Evolutionary conservation across 2,888 invertebrate species (phyloP).

Genomic region (Harpagoxenus sublaevis): DNA sequence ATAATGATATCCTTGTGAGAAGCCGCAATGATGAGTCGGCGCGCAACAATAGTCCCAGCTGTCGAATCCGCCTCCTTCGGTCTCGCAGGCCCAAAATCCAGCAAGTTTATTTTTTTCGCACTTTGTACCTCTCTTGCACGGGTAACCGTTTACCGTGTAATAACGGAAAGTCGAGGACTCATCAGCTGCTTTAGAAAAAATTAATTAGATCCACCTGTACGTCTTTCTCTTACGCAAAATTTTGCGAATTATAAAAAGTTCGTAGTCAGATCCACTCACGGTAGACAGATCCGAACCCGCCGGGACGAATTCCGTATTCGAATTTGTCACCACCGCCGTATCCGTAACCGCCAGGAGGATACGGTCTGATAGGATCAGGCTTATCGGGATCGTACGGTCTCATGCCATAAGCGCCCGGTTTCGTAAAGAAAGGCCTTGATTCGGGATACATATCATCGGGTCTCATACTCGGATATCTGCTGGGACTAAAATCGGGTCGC

Average conservation of each 20-base stretch:
- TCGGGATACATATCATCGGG: slow-evolving; percentile 48
- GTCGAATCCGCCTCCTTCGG: slow-evolving; percentile 90
- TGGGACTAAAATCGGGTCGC: slow-evolving; percentile 24
- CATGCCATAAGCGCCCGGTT: slow-evolving; percentile 41
- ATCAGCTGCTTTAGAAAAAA: slow-evolving; percentile 43
- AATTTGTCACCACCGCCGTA: slow-evolving; percentile 28
- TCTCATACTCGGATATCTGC: slow-evolving; percentile 24
- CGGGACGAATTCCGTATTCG: slow-evolving; percentile 25
- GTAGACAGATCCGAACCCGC: background rate
- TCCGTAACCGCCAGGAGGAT: slow-evolving; percentile 33
- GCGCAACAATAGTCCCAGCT: slow-evolving; percentile 96
- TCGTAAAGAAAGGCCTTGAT: slow-evolving; percentile 44
- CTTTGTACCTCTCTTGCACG: slow-evolving; percentile 90
- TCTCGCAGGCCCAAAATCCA: slow-evolving; percentile 95
- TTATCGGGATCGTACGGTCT: slow-evolving; percentile 68
- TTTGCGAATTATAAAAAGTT: background rate
- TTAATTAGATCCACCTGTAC: background rate
- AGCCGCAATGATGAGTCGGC: slow-evolving; percentile 94
- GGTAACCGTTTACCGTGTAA: slow-evolving; percentile 94
- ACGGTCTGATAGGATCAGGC: slow-evolving; percentile 59
- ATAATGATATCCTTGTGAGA: slow-evolving; percentile 93
- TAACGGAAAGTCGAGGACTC: slow-evolving; percentile 89
- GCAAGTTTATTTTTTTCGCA: slow-evolving; percentile 92
- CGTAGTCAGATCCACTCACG: slow-evolving; percentile 54
- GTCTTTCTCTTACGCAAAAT: background rate